phyloP scores from a whole-genome alignment of 2,113 vertebrate genomes.

The Cisticola juncidis region DNA sequence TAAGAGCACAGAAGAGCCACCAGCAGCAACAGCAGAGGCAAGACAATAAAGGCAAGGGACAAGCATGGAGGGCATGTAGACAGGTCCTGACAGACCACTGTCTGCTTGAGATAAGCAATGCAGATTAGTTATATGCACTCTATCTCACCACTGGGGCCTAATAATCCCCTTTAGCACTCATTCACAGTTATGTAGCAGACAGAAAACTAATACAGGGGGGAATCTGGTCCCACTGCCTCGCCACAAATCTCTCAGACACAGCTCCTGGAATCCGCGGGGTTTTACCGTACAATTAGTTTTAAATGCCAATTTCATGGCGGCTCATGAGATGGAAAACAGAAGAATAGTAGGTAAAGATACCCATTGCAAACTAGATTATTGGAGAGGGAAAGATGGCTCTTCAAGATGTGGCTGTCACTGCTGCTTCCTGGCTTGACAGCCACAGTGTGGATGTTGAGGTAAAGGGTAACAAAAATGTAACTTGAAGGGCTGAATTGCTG shows the following conservation, averaged over 20 bases:
- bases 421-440: not conserved
- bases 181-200: slow-evolving; percentile 71
- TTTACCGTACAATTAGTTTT: slow-evolving; percentile 88
- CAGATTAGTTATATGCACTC: slow-evolving; percentile 76
- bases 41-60: slow-evolving; percentile 78
- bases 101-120: slow-evolving; percentile 75
- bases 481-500: not conserved
- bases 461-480: slow-evolving; percentile 19
- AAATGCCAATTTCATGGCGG: slow-evolving; percentile 94
- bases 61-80: slow-evolving; percentile 71
- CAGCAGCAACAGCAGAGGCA: slow-evolving; percentile 54
- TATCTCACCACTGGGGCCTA: slow-evolving; percentile 72
- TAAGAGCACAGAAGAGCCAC: slow-evolving; percentile 73
- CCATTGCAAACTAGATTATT: slow-evolving; percentile 71
- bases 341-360: slow-evolving; percentile 68
- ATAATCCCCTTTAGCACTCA: slow-evolving; percentile 80
- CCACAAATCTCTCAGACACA: slow-evolving; percentile 76
- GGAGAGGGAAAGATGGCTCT: slow-evolving; percentile 38
- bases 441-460: not conserved
- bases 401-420: slow-evolving; percentile 1
- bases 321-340: slow-evolving; percentile 85
- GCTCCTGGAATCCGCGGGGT: slow-evolving; percentile 75
- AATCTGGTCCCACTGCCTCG: slow-evolving; percentile 57
- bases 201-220: slow-evolving; percentile 73
- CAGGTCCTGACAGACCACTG: slow-evolving; percentile 72